Evolutionary conservation across 2,888 invertebrate genomes (phyloP).

Genomic region (Aphodius granarius): DNA sequence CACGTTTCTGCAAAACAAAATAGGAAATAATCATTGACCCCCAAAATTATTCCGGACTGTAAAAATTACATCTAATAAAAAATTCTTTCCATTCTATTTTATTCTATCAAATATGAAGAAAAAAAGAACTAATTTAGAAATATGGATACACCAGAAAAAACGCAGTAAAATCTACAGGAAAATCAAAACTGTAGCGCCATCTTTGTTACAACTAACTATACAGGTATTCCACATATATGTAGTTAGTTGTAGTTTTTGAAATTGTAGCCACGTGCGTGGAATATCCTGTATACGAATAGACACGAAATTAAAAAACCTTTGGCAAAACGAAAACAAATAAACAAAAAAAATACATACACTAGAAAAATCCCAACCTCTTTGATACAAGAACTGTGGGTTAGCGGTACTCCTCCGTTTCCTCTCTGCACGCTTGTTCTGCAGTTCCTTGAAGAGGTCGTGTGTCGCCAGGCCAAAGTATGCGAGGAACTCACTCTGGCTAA

Average conservation of each 20-base stretch:
- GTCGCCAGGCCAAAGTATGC: constrained; percentile 55
- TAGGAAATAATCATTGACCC: not conserved
- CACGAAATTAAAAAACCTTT: too few species aligned
- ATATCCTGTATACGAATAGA: too few species aligned
- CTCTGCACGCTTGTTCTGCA: constrained; percentile 58
- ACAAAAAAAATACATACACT: constrained; percentile 29
- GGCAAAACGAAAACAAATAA: too few species aligned
- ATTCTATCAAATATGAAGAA: not conserved
- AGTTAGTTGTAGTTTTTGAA: too few species aligned
- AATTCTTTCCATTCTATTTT: too few species aligned
- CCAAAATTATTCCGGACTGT: not conserved
- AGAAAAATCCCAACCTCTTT: constrained; percentile 48
- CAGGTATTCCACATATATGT: too few species aligned
- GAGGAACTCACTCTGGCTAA: constrained; percentile 53
- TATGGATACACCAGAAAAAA: too few species aligned
- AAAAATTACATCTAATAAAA: too few species aligned
- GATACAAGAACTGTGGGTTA: constrained; percentile 60
- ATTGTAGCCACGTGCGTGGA: too few species aligned
- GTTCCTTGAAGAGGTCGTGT: constrained; percentile 53
- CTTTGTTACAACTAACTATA: too few species aligned
- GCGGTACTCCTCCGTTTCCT: constrained; percentile 59
- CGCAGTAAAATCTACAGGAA: too few species aligned
- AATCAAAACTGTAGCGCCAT: too few species aligned
- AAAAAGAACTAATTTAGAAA: not conserved
- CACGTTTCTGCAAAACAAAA: constrained; percentile 53